Conservation (phyloP, 35 echinoderm and acorn worm genomes). For the Holothuria glaberrima region DNA sequence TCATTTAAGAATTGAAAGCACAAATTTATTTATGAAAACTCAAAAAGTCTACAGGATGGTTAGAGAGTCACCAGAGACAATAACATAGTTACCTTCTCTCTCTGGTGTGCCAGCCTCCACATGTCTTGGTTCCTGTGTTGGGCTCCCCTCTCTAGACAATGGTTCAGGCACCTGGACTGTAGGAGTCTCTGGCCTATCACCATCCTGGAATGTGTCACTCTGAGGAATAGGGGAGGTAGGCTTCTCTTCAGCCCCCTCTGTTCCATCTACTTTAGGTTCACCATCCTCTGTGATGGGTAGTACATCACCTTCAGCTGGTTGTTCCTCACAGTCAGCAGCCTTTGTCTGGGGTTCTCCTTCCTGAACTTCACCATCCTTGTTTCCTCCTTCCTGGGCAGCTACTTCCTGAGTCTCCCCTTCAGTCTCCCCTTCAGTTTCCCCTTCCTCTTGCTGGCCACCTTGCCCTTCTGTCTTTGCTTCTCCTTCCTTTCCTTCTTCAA, state of each 20-base stretch:
- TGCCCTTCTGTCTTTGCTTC: conserved; percentile 26
- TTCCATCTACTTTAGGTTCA: conserved; percentile 3
- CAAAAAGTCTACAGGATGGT: background rate
- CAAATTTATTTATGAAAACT: background rate
- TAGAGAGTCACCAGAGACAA: background rate
- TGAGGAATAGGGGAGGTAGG: conserved; percentile 78
- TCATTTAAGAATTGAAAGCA: background rate
- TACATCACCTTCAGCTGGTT: conserved; percentile 1
- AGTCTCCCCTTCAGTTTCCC: conserved; percentile 30
- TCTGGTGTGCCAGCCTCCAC: conserved; percentile 86
- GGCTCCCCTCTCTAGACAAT: conserved; percentile 93
- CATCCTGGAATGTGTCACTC: conserved; percentile 98
- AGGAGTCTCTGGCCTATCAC: conserved; percentile 93
- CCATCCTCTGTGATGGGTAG: conserved; percentile 9
- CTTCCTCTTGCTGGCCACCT: conserved; percentile 3
- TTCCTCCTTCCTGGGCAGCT: background rate
- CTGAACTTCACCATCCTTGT: conserved; percentile 6
- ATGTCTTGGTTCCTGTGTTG: conserved; percentile 64
- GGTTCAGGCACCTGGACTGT: conserved; percentile 88
- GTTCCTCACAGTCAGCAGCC: background rate
- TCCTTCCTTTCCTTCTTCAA: background rate
- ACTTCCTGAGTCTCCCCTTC: conserved; percentile 35
- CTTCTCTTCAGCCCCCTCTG: conserved; percentile 54
- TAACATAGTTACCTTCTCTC: conserved; percentile 51
- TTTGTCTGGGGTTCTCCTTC: conserved; percentile 44